Conservation (phyloP, 1,140 invertebrate genomes). For the Bombus polaris region DNA sequence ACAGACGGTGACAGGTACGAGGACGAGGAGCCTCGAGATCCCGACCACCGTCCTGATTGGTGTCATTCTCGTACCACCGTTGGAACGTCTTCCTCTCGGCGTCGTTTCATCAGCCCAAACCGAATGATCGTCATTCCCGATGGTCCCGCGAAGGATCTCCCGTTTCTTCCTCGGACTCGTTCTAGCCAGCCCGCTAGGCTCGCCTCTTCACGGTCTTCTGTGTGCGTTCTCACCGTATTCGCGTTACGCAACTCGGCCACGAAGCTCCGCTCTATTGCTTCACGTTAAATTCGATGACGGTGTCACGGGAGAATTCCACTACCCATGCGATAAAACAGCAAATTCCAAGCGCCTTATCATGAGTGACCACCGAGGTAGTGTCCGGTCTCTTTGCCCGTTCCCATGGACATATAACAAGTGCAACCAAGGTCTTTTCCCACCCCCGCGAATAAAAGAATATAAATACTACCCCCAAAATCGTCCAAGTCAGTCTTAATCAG, state of each 20-base stretch:
- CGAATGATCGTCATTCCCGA: constrained; percentile 52
- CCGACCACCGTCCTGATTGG: constrained; percentile 63
- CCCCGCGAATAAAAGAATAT: too few species aligned
- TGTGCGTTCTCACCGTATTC: neutral
- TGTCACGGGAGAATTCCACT: too few species aligned
- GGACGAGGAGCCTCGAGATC: constrained; percentile 61
- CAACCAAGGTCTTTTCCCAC: too few species aligned
- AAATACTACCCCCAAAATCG: too few species aligned
- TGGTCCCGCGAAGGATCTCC: constrained; percentile 19
- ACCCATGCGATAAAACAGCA: too few species aligned
- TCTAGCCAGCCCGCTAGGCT: neutral
- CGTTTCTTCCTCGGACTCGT: neutral
- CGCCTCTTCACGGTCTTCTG: constrained; percentile 12
- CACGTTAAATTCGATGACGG: constrained; percentile 13
- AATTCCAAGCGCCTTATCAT: too few species aligned
- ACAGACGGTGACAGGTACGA: constrained; percentile 70
- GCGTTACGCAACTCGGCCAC: constrained; percentile 51
- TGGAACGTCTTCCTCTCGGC: constrained; percentile 42
- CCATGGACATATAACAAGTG: too few species aligned
- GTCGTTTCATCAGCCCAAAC: constrained; percentile 49
- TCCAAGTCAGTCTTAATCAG: too few species aligned
- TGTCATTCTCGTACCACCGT: constrained; percentile 63
- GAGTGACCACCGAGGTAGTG: too few species aligned
- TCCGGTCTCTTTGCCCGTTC: too few species aligned
- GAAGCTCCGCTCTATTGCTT: constrained; percentile 19